Evolutionary conservation across 1,140 invertebrate genomes (phyloP).

Genomic region (Leguminivora glycinivorella): DNA sequence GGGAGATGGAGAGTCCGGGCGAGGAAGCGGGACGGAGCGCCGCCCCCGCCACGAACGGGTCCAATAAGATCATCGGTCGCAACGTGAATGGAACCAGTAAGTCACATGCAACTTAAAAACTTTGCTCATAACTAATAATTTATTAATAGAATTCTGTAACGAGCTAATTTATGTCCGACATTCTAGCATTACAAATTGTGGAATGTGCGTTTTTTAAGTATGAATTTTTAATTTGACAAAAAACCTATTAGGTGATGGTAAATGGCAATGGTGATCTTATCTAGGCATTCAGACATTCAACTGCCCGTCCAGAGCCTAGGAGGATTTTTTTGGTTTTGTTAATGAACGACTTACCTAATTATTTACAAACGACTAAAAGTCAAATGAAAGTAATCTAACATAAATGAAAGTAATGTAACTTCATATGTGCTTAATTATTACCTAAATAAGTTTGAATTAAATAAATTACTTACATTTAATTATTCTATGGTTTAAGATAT

Average conservation of each 20-base stretch:
- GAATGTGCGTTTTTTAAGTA: neutral
- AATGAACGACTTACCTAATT: no score
- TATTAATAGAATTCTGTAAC: slow-evolving; percentile 21
- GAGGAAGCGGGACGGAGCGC: slow-evolving; percentile 71
- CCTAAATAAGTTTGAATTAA: no score
- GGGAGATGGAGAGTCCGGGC: slow-evolving; percentile 72
- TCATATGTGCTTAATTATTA: no score
- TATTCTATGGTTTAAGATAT: no score
- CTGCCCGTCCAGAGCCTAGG: no score
- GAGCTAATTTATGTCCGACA: slow-evolving; percentile 8
- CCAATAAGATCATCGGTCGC: slow-evolving; percentile 76
- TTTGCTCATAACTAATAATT: slow-evolving; percentile 19
- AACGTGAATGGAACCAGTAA: slow-evolving; percentile 77
- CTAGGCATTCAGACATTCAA: neutral
- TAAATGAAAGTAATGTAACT: no score
- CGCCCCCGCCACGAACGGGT: slow-evolving; percentile 60
- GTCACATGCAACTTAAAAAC: slow-evolving; percentile 48
- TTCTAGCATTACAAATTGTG: slow-evolving; percentile 9
- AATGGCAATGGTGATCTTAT: neutral
- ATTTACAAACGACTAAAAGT: no score
- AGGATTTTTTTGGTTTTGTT: no score
- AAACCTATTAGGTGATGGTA: neutral
- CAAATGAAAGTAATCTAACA: no score
- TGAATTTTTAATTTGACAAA: slow-evolving; percentile 1
- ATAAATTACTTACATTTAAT: no score